Base-by-base conservation (phyloP, 2,888 invertebrate species). In the Sericinus montela region DNA sequence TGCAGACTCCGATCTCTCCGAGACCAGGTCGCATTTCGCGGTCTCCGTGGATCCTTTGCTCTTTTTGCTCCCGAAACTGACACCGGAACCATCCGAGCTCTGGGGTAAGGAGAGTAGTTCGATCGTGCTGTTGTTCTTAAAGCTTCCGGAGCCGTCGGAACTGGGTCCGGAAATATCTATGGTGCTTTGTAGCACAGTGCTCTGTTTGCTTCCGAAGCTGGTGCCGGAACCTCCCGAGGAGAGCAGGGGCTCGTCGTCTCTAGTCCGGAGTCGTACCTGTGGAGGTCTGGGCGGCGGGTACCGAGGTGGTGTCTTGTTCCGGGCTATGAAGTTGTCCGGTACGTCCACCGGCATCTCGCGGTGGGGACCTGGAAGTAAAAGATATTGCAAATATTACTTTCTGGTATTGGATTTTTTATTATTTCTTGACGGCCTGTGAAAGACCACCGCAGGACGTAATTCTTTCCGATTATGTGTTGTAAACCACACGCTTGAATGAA, bases 281-380 rank as follows among this genome's bases (percentile, higher is more conserved):
- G 92, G 90, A 60, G 93, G 92, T 64, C 94, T 92, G 45, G 95
- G 95, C 41, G 95, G 95, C 56, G 95, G 95, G 91, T 96, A 97
- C 68, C 96, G 91, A 32, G 97, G 97, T 36, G 97, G 96, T 58
- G 96, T 96, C 89, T 97, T 97, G 84, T 94, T 95, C 69, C 95
- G 91, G 62, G 95, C 96, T 72, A 97, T 93, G 90, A 97, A 97
- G 69, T 94, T 94, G 80, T 97, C 97, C 72, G 98, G 98, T 69
- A 98, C 98, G 90, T 98, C 98, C 82, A 98, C 98, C 78, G 98
- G 97, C 96, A 98, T 97, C 93, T 98, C 98, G 78, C 98, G 94
- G 91, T 98, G 98, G 73, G 96, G 96, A 82, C 95, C 94, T 91
- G 85, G 56, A 89, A 86, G 32, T 37, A 39, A 30, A 10, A 32